Evolutionary conservation across 2,113 vertebrate genomes (phyloP).

Genomic region (Coptodon rendalli): DNA sequence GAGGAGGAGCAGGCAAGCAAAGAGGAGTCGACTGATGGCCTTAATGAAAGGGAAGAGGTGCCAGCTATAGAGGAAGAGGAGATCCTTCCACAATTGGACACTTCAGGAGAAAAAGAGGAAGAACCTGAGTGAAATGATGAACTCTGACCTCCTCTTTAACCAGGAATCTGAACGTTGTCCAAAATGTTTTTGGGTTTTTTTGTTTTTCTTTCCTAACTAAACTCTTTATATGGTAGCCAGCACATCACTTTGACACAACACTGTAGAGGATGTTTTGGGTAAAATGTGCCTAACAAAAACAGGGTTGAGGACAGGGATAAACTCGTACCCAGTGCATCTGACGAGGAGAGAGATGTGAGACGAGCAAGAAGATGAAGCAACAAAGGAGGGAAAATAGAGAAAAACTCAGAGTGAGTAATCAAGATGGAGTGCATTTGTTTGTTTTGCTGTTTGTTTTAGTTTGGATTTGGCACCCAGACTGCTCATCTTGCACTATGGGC

Average conservation of each 20-base stretch:
- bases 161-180: slow-evolving; percentile 44
- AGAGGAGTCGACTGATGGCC: slow-evolving; percentile 47
- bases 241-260: slow-evolving; percentile 99
- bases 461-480: slow-evolving; percentile 58
- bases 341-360: background rate
- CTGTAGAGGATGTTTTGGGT: slow-evolving; percentile 92
- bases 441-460: slow-evolving; percentile 13
- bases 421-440: background rate
- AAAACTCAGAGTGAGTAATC: background rate
- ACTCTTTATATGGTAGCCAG: slow-evolving; percentile 85
- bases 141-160: slow-evolving; percentile 42
- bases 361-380: background rate
- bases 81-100: slow-evolving; percentile 49
- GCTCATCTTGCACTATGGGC: slow-evolving; percentile 73
- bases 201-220: slow-evolving; percentile 69
- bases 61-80: slow-evolving; percentile 45
- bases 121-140: slow-evolving; percentile 48
- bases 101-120: slow-evolving; percentile 50
- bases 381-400: background rate
- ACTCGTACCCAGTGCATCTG: slow-evolving; percentile 6
- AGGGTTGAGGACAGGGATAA: slow-evolving; percentile 43
- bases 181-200: background rate
- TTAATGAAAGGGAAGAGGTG: slow-evolving; percentile 76
- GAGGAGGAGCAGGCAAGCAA: slow-evolving; percentile 78
- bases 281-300: slow-evolving; percentile 79